These are phyloP conservation scores for Aulostomus chinensis DNA, from an alignment of 2,797 vertebrate genomes.

Conservation along the genomic window DNA sequence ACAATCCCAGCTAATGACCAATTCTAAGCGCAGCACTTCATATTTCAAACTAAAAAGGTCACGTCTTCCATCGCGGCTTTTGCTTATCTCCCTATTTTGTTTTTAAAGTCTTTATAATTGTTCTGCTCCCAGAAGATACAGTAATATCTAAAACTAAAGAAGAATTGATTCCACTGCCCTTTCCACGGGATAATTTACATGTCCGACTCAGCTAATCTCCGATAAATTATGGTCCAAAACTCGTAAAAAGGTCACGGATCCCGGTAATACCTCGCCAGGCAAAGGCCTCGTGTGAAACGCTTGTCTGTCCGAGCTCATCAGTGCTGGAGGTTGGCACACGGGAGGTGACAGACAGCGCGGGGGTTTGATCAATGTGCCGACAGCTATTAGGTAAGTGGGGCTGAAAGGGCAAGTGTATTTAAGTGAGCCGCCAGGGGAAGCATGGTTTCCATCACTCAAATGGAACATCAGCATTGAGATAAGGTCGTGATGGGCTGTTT, in stretches of 20 bases:
- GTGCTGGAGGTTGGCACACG: constrained; percentile 50
- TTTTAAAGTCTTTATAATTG: constrained; percentile 44
- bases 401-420: constrained; percentile 80
- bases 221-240: constrained; percentile 70
- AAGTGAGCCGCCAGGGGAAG: constrained; percentile 48
- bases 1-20: background rate
- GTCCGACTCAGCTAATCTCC: constrained; percentile 63
- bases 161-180: constrained; percentile 73
- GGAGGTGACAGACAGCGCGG: constrained; percentile 79
- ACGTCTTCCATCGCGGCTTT: constrained; percentile 3
- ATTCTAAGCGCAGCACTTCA: constrained; percentile 1
- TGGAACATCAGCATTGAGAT: constrained; percentile 38
- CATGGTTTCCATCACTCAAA: constrained; percentile 42
- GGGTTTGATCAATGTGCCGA: constrained; percentile 83
- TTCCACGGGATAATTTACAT: constrained; percentile 72
- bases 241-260: constrained; percentile 72
- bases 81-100: constrained; percentile 24
- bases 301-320: constrained; percentile 72
- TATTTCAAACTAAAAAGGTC: constrained; percentile 53
- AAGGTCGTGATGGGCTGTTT: constrained; percentile 24
- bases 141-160: constrained; percentile 52
- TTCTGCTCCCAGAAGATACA: constrained; percentile 35
- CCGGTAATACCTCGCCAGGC: constrained; percentile 45
- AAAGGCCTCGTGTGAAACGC: constrained; percentile 51
- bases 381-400: constrained; percentile 80